phyloP scores from a whole-genome alignment of 2,888 invertebrate species.

The Callyntrura sp. region DNA sequence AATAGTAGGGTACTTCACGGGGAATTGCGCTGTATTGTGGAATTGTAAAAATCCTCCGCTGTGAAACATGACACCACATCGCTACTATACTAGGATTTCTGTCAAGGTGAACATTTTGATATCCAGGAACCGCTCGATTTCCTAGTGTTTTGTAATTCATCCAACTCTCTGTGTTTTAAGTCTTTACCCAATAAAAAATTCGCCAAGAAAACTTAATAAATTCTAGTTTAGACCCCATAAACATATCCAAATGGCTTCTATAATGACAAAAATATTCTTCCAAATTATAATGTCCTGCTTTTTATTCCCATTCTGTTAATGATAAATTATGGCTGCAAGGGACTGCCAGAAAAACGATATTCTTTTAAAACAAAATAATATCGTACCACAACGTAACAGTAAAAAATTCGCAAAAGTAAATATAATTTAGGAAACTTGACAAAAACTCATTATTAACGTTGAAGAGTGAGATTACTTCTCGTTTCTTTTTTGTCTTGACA shows the following conservation, averaged over 20 bases:
- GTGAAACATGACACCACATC: constrained; percentile 17
- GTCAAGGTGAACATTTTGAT: constrained; percentile 49
- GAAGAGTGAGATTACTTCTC: too few species aligned
- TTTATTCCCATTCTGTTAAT: neutral
- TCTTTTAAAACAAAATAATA: neutral
- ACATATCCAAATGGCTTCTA: too few species aligned
- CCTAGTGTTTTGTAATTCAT: too few species aligned
- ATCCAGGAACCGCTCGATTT: neutral
- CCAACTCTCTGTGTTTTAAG: too few species aligned
- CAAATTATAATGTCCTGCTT: too few species aligned
- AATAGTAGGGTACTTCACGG: too few species aligned
- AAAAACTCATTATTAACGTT: too few species aligned
- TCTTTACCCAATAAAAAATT: too few species aligned
- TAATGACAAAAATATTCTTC: too few species aligned
- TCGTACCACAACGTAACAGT: neutral
- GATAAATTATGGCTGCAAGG: neutral
- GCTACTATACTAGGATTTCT: neutral
- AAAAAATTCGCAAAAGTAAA: neutral
- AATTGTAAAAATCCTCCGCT: neutral
- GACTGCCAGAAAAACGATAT: neutral
- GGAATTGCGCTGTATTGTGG: neutral
- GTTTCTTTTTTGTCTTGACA: too few species aligned
- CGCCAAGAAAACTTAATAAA: too few species aligned
- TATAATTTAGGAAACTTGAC: neutral
- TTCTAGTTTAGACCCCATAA: too few species aligned